phyloP scores from a whole-genome alignment of 2,113 vertebrate species.

The Cariama cristata region DNA sequence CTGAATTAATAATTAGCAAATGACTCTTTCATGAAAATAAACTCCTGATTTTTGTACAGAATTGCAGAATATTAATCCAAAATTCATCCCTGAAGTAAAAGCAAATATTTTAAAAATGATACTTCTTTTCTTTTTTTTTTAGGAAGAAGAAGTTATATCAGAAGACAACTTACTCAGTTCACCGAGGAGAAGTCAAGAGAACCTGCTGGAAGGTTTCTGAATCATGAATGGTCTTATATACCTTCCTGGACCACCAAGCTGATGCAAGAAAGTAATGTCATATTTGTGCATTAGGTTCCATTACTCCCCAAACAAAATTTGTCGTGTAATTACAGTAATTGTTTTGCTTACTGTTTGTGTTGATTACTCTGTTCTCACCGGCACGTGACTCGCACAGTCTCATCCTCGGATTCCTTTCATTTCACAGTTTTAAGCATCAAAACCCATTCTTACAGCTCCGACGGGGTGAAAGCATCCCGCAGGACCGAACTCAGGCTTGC shows the following conservation, averaged over 20 bases:
- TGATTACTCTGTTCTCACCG: constrained; percentile 33
- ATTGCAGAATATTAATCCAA: rapidly evolving
- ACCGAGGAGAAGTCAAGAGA: constrained; percentile 36
- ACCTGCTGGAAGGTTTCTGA: constrained; percentile 55
- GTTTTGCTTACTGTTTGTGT: neutral
- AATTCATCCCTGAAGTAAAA: neutral
- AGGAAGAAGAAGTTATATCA: neutral
- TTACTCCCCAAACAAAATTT: constrained; percentile 59
- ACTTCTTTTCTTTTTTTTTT: neutral
- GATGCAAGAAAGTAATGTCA: constrained; percentile 68
- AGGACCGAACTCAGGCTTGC: rapidly evolving
- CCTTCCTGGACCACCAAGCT: constrained; percentile 60
- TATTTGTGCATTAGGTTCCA: constrained; percentile 55
- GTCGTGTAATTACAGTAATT: constrained; percentile 61
- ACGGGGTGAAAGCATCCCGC: rapidly evolving
- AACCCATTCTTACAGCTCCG: rapidly evolving
- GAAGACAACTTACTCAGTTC: constrained; percentile 64
- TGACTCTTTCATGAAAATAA: neutral
- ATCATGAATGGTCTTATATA: constrained; percentile 57
- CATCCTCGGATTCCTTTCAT: neutral
- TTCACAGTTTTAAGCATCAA: neutral
- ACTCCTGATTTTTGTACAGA: neutral
- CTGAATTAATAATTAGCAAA: neutral
- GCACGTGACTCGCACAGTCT: neutral
- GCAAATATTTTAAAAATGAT: neutral